These are phyloP conservation scores for Terebella lapidaria DNA, from an alignment of 2,888 invertebrate species.

Conservation along the genomic window DNA sequence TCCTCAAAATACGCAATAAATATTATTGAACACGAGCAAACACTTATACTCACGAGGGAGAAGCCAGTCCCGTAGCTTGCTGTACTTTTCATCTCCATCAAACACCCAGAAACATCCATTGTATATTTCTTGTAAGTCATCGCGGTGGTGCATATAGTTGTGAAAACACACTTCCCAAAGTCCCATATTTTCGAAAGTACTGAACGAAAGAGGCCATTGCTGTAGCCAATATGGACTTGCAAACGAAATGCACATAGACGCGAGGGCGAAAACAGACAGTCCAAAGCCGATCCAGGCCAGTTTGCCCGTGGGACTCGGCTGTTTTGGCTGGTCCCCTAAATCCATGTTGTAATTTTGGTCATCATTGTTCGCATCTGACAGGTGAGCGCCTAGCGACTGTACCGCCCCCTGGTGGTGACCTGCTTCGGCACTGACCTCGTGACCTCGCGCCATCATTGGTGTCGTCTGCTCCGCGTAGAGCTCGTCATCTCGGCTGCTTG, in stretches of 20 bases:
- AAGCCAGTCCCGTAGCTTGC: constrained; percentile 56
- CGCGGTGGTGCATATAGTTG: constrained; percentile 75
- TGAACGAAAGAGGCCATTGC: constrained; percentile 53
- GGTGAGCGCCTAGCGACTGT: neutral
- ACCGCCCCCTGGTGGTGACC: neutral
- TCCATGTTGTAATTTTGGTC: neutral
- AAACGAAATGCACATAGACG: constrained; percentile 26
- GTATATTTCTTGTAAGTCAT: constrained; percentile 77
- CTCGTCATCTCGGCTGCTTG: too few relatives aligned
- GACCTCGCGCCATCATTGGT: neutral
- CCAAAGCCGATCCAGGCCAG: constrained; percentile 28
- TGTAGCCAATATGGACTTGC: constrained; percentile 35
- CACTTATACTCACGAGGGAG: constrained; percentile 26
- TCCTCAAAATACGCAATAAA: too few relatives aligned
- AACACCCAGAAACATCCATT: constrained; percentile 96
- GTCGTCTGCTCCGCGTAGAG: neutral
- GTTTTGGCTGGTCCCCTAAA: neutral
- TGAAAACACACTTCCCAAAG: constrained; percentile 90
- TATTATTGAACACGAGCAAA: too few relatives aligned
- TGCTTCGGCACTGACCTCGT: neutral
- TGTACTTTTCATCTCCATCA: constrained; percentile 67
- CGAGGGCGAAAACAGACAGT: constrained; percentile 24
- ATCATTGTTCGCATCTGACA: neutral
- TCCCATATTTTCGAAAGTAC: constrained; percentile 82
- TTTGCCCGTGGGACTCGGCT: constrained; percentile 19